These are phyloP conservation scores for Leontopithecus rosalia DNA, from an alignment of 2,797 vertebrate species.

Conservation along the genomic window DNA sequence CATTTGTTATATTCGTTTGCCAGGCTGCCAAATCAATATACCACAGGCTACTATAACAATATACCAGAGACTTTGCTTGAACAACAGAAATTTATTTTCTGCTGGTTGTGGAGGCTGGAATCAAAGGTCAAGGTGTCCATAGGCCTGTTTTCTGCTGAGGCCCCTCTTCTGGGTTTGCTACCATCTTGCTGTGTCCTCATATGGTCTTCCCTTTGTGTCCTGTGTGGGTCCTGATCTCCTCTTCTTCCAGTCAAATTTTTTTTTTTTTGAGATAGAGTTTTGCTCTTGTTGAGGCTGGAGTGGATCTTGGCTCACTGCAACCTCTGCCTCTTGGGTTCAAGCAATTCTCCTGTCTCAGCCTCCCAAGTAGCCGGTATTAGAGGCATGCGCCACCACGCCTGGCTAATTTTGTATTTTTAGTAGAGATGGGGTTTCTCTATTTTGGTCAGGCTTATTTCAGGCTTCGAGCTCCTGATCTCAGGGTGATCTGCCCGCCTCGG, in stretches of 20 bases:
- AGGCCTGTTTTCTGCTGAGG: not conserved
- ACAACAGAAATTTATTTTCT: not conserved
- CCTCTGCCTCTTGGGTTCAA: too few species aligned
- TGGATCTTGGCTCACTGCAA: too few species aligned
- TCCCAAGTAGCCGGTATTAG: too few species aligned
- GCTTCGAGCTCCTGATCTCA: too few species aligned
- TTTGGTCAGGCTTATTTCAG: too few species aligned
- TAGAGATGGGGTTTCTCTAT: too few species aligned
- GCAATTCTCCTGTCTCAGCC: too few species aligned
- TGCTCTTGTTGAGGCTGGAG: too few species aligned
- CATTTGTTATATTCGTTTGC: not conserved
- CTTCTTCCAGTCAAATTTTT: not conserved
- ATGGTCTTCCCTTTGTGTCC: not conserved
- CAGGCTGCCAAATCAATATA: not conserved
- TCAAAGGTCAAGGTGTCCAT: not conserved
- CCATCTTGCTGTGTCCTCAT: not conserved
- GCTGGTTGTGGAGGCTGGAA: not conserved
- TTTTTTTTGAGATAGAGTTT: too few species aligned
- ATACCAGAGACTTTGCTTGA: not conserved
- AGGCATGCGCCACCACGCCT: fast-evolving
- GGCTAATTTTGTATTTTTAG: too few species aligned
- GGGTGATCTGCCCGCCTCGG: too few species aligned
- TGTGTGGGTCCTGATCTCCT: not conserved
- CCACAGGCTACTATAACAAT: not conserved
- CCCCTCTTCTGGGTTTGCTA: not conserved